Evolutionary conservation across 2,113 vertebrate species (phyloP).

Genomic region (Micronisus gabar): DNA sequence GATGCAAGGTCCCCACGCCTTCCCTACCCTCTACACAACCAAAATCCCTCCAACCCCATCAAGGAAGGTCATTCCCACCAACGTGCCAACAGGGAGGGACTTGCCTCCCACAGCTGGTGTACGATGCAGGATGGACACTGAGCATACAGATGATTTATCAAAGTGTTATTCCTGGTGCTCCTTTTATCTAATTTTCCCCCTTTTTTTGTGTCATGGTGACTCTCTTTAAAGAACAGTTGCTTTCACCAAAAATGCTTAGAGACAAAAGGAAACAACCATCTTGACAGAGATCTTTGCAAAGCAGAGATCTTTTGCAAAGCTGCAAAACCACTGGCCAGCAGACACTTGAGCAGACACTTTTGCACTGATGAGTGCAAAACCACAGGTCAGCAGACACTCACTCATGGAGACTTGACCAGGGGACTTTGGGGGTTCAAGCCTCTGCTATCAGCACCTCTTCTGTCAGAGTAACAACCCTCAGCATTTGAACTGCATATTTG

Average conservation of each 20-base stretch:
- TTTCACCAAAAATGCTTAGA: background rate
- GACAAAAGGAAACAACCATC: background rate
- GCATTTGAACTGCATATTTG: background rate
- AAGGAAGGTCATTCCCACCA: background rate
- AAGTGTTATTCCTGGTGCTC: background rate
- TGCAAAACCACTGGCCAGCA: background rate
- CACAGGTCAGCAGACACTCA: fast-evolving
- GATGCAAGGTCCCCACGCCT: background rate
- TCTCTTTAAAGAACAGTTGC: background rate
- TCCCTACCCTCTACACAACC: background rate
- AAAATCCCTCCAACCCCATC: background rate
- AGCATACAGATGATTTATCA: background rate
- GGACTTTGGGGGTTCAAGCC: background rate
- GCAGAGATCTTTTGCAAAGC: too few relatives aligned
- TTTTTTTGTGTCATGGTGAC: background rate
- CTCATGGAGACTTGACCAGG: fast-evolving
- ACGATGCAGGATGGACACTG: fast-evolving
- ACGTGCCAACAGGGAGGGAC: background rate
- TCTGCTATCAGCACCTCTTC: background rate
- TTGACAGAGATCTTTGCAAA: background rate
- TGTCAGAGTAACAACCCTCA: background rate
- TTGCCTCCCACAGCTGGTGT: background rate
- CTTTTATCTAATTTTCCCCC: background rate
- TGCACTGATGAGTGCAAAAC: background rate
- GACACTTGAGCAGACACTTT: background rate